Percentiles rank a stretch among this genome's conserved stretches.
These are phyloP conservation scores for Rhizomys pruinosus DNA, from an alignment of 2,113 vertebrate species.

Conservation along the genomic window DNA sequence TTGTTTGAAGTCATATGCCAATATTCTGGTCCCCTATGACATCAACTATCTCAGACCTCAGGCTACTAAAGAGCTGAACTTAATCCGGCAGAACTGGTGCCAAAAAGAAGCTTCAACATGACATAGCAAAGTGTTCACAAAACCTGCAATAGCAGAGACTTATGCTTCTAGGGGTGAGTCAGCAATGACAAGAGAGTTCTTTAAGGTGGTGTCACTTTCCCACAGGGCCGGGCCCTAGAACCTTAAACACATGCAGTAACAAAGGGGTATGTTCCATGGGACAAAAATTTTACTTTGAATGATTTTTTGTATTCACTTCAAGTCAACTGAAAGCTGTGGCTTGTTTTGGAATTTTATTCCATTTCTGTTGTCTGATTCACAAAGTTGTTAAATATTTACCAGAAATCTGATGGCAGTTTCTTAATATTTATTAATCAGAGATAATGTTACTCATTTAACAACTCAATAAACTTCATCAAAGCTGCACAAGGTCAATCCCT, in stretches of 20 bases:
- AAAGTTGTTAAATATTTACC: constrained; percentile 71
- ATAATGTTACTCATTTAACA: constrained; percentile 46
- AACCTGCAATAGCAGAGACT: not conserved
- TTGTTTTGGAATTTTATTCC: constrained; percentile 8
- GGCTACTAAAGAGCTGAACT: constrained; percentile 27
- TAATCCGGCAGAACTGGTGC: not conserved
- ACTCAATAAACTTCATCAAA: constrained; percentile 52
- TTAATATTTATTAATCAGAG: constrained; percentile 68
- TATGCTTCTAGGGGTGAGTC: not conserved
- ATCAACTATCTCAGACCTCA: constrained; percentile 21
- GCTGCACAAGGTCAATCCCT: constrained; percentile 44
- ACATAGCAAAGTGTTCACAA: not conserved
- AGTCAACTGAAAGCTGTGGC: not conserved
- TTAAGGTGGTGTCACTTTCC: not conserved
- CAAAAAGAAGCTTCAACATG: constrained; percentile 28
- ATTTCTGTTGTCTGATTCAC: constrained; percentile 59
- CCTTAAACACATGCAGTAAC: not conserved
- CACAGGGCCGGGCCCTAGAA: not conserved
- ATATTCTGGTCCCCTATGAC: not conserved
- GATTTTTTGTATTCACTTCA: constrained; percentile 1
- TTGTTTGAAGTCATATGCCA: constrained; percentile 50
- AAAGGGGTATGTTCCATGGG: not conserved
- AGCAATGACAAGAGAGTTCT: not conserved
- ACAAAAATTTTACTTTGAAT: constrained; percentile 26
- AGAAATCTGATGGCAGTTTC: constrained; percentile 54